Evolutionary conservation across 2,888 invertebrate species (phyloP).

Genomic region (Habroteleia sp.): DNA sequence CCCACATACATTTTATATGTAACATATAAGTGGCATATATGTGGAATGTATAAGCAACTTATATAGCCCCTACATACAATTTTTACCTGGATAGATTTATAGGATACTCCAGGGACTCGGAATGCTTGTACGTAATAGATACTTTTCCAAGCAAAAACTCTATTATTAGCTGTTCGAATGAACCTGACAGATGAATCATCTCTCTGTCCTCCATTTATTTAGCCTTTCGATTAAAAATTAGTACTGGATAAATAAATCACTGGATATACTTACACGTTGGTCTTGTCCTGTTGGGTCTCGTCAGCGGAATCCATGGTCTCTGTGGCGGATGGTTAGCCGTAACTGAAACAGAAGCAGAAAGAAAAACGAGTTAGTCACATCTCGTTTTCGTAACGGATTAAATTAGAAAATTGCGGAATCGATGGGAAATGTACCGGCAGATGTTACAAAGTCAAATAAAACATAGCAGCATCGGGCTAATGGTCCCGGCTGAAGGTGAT

Average conservation of each 20-base stretch:
- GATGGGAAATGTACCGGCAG: conserved; percentile 12
- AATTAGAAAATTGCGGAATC: conserved; percentile 42
- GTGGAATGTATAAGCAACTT: too few species aligned
- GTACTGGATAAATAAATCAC: not conserved
- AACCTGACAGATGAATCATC: conserved; percentile 71
- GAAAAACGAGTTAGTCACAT: conserved; percentile 28
- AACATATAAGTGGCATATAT: too few species aligned
- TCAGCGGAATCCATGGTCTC: conserved; percentile 96
- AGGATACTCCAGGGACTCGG: conserved; percentile 8
- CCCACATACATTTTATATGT: too few species aligned
- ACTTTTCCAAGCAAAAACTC: conserved; percentile 64
- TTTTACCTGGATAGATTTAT: too few species aligned
- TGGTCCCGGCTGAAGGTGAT: conserved; percentile 13
- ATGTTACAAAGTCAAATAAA: conserved; percentile 16
- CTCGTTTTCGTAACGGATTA: conserved; percentile 9
- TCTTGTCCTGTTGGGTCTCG: conserved; percentile 92
- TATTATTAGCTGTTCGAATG: conserved; percentile 68
- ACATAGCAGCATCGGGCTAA: conserved; percentile 7
- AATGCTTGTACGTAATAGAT: conserved; percentile 24
- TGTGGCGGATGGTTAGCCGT: conserved; percentile 94
- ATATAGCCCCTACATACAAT: too few species aligned
- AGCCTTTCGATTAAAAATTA: conserved; percentile 20
- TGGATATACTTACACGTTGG: conserved; percentile 90
- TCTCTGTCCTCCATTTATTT: conserved; percentile 70
- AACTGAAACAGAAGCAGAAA: conserved; percentile 85